These are phyloP conservation scores for Oncorhynchus tshawytscha DNA, from an alignment of 2,113 vertebrate species.

Conservation along the genomic window DNA sequence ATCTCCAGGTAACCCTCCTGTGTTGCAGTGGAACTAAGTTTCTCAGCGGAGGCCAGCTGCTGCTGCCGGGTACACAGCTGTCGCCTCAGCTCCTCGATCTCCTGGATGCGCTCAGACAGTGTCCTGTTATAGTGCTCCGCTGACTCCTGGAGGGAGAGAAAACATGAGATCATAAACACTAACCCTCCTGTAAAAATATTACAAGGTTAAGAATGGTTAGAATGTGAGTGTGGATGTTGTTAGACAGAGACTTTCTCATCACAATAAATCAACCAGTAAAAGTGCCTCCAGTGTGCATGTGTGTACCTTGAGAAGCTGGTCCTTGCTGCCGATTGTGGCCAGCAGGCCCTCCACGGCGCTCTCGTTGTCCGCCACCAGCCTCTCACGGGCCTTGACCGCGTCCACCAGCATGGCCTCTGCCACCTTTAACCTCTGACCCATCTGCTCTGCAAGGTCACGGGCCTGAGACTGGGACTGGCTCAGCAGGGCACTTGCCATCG, in stretches of 20 bases:
- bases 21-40: constrained; percentile 49
- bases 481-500: constrained; percentile 63
- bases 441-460: constrained; percentile 69
- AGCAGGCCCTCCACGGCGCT: constrained; percentile 72
- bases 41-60: constrained; percentile 60
- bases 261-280: too few species aligned
- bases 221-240: not conserved
- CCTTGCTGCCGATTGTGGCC: constrained; percentile 75
- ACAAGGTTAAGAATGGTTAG: not conserved
- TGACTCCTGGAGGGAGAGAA: constrained; percentile 61
- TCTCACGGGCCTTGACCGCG: constrained; percentile 71
- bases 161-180: not conserved
- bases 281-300: too few species aligned
- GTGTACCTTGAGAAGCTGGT: constrained; percentile 74
- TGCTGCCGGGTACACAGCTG: constrained; percentile 68
- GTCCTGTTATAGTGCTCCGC: constrained; percentile 70
- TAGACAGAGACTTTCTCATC: not conserved
- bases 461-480: constrained; percentile 65
- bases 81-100: constrained; percentile 69
- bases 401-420: constrained; percentile 73
- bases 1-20: constrained; percentile 66
- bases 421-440: constrained; percentile 77
- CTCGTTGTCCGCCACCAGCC: constrained; percentile 73
- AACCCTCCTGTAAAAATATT: not conserved
- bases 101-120: constrained; percentile 65